A percentile compares a stretch with the other conserved stretches of the same genome.
Evolutionary conservation across 2,113 vertebrate species (phyloP).

Genomic region (Catharus bicknelli): DNA sequence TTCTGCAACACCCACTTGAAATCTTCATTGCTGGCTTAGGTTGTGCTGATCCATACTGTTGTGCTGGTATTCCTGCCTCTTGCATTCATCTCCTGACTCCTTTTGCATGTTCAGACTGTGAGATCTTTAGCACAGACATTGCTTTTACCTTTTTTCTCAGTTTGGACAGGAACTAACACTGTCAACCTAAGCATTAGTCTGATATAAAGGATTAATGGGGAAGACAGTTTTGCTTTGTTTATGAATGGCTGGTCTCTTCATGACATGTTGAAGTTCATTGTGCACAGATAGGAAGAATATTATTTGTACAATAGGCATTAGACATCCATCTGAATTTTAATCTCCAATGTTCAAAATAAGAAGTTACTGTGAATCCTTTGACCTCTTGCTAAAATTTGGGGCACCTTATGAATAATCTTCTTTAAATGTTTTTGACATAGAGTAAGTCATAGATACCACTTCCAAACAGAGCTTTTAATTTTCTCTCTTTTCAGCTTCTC

Average conservation of each 20-base stretch:
- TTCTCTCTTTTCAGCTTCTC: background rate
- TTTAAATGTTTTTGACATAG: background rate
- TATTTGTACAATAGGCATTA: background rate
- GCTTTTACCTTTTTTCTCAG: background rate
- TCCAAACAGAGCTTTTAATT: background rate
- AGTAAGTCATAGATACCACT: background rate
- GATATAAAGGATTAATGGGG: background rate
- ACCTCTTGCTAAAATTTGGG: background rate
- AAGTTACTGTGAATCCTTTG: background rate
- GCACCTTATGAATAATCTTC: background rate
- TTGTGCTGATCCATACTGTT: background rate
- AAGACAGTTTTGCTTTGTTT: background rate
- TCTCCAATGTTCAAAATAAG: background rate
- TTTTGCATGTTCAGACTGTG: background rate
- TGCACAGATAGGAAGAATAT: background rate
- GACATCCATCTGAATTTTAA: background rate
- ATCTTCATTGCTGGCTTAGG: background rate
- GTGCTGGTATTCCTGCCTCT: background rate
- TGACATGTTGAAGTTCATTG: background rate
- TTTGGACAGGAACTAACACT: background rate
- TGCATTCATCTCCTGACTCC: background rate
- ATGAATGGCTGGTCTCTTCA: background rate
- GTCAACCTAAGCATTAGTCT: background rate
- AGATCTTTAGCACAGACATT: background rate
- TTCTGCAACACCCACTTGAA: background rate